A percentile compares a stretch with the other conserved stretches of the same genome.
Evolutionary conservation across 2,797 vertebrate species (phyloP).

Genomic region (Urophycis tenuis): DNA sequence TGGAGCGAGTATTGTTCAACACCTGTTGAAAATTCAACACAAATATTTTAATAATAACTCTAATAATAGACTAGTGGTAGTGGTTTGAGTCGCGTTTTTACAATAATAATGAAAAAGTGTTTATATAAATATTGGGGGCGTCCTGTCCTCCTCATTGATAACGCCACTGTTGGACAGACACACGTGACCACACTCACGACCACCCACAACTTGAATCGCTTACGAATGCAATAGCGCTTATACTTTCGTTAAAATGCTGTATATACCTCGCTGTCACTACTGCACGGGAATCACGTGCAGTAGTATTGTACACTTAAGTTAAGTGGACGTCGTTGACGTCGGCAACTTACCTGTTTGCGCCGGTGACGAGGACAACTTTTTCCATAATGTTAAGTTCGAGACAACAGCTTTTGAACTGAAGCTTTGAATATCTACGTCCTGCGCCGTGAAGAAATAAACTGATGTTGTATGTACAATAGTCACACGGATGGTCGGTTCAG

Average conservation of each 20-base stretch:
- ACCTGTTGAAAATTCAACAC: too few relatives aligned
- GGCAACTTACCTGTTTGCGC: conserved; percentile 78
- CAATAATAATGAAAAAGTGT: too few relatives aligned
- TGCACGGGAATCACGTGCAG: not conserved
- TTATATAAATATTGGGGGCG: not conserved
- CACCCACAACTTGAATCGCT: not conserved
- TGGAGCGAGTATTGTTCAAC: too few relatives aligned
- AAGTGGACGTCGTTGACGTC: not conserved
- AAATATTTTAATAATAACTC: too few relatives aligned
- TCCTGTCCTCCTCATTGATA: not conserved
- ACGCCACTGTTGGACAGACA: not conserved
- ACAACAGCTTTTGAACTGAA: not conserved
- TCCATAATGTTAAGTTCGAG: conserved; percentile 46
- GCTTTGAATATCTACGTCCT: too few relatives aligned
- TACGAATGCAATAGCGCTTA: not conserved
- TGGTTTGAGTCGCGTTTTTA: too few relatives aligned
- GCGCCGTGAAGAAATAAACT: not conserved
- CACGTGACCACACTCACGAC: not conserved
- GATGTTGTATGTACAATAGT: not conserved
- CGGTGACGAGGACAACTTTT: conserved; percentile 80
- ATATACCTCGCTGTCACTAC: not conserved
- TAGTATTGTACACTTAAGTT: too few relatives aligned
- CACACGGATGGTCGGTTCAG: not conserved
- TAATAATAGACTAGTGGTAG: too few relatives aligned
- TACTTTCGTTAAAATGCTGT: not conserved